These are phyloP conservation scores for Myoxocephalus aenaeus DNA, from an alignment of 2,797 vertebrate species.

Conservation along the genomic window DNA sequence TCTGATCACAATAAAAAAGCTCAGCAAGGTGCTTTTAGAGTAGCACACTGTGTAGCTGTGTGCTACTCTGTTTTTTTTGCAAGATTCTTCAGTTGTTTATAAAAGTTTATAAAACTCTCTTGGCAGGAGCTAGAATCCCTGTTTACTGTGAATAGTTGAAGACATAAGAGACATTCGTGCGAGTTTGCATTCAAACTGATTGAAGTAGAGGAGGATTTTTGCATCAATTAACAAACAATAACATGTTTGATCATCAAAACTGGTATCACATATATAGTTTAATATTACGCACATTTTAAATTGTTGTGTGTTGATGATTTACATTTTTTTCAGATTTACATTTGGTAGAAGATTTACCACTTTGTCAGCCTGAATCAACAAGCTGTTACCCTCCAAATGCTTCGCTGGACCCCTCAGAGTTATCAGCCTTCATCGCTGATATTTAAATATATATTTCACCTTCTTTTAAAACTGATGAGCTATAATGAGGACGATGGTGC, in stretches of 20 bases:
- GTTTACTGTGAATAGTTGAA: neutral
- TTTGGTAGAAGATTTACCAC: neutral
- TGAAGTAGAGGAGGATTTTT: neutral
- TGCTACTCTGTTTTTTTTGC: neutral
- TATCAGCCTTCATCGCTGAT: conserved; percentile 2
- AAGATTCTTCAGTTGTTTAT: neutral
- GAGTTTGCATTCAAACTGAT: neutral
- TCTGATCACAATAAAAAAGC: conserved; percentile 11
- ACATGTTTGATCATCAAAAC: neutral
- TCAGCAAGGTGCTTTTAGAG: conserved; percentile 1
- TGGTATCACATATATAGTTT: neutral
- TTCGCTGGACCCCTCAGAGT: neutral
- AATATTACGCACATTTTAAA: neutral
- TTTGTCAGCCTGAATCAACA: neutral
- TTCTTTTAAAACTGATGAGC: neutral
- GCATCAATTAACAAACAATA: neutral
- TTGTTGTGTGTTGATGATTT: neutral
- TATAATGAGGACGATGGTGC: neutral
- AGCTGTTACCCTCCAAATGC: neutral
- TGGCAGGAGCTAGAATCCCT: neutral
- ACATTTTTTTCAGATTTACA: neutral
- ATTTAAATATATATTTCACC: neutral
- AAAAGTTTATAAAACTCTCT: conserved; percentile 4
- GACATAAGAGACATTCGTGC: neutral
- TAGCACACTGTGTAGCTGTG: neutral